Evolutionary conservation across 2,113 vertebrate genomes (phyloP), one percentile per base, ranked within the genome.

Genomic region (Isichthys henryi): DNA sequence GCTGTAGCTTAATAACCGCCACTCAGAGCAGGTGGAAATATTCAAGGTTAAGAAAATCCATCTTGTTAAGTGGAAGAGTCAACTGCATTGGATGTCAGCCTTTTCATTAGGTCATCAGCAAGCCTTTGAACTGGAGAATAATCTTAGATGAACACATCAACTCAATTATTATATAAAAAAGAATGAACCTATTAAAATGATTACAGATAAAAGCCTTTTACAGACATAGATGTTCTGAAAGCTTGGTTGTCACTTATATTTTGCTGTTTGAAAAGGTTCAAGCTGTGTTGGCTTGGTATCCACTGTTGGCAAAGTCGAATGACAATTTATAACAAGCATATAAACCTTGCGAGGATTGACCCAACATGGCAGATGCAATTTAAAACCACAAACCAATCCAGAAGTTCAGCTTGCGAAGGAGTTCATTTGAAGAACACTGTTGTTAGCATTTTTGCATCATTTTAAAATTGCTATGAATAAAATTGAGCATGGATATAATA

Each of bases 141-240:
- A 83, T 43, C 19, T 3, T 82, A 82, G 35, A 84, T 43, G 39
- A 83, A 45, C 7, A 45, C 80, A 83, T 17, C 19, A 46, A 84
- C 39, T 46, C 3, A 83, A 39, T 83, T 84, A 83, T 39, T 83
- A 84, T 83, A 84, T 84, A 27, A 48, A 48, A n/a, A 48, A 48
- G 19, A 84, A 48, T 84, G 13, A 35, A 77, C 31, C 31, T 39
- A 80, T 84, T 84, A 84, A 84, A 84, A 84, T 84, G 82, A 83
- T 83, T 83, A 46, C 48, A 46, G 19, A 84, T 46, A 84, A 13
- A 45, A n/a, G 45, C 82, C 21, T 19, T 48, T 84, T 84, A 8
- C 19, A 84, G 82, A 48, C 23, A 83, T 19, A 43, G 23, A 48
- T 19, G 8, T 9, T 84, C 82, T 48, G 45, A 46, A 39, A 9